Base-by-base conservation (phyloP, 2,888 invertebrate genomes). In the Ochropacha duplaris region DNA sequence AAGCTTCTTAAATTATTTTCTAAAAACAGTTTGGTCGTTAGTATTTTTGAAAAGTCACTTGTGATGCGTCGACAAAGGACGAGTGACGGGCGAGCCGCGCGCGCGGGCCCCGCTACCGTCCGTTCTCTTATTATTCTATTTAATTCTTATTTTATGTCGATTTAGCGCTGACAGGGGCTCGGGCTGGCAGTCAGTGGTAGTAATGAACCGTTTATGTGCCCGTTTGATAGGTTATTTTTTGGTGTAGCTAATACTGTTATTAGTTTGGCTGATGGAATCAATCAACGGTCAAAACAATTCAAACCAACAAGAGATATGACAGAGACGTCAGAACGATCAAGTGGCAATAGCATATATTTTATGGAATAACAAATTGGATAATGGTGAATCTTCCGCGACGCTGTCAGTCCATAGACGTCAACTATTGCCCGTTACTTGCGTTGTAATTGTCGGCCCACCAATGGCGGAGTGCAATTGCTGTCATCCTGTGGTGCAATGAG, bases 1-100 rank as follows among this genome's bases (percentile, higher is more conserved):
- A 88, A 91, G 90, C 91, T 81, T 85, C 86, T 87, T 86, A 85
- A 85, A 88, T 83, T 90, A 90, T 92, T 91, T 91, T 89, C 83
- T 86, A 87, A 87, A 89, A 91, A 90, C 91, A 90, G 81, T 79
- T 71, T 58, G 79, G 78, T 87, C 87, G 88, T 85, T 87, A 86
- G 80, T 78, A 70, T 72, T 78, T 69, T 77, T 79, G 74, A 74
- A 68, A 71, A 81, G 81, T 77, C 76, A 76, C 70, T 58, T 69
- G 65, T 83, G 86, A 85, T 69, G 74, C 64, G 59, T 58, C 62
- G 61, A 87, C 85, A 87, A 87, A 75, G 71, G 65, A 68, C 67
- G 62, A 67, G 66, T 69, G 71, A 71, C 72, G 68, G 64, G 57
- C 55, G 56, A 57, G 57, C 50, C 50, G 55, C 36, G 22, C 14